A percentile compares a stretch with the other conserved stretches of the same genome.
Conservation (phyloP, 2,797 vertebrate genomes). For the Meda fulgida region DNA sequence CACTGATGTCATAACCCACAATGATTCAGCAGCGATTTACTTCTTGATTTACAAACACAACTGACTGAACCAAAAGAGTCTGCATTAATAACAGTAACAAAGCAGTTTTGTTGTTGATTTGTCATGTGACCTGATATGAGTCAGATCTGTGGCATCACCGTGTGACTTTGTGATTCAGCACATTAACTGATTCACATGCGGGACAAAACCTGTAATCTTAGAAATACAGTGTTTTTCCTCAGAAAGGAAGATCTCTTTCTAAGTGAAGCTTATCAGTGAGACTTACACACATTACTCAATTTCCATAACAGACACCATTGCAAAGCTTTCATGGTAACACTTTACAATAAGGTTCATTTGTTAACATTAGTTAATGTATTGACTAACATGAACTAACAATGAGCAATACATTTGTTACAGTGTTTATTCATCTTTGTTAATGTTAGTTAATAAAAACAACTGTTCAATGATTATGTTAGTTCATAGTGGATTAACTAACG, state of each 20-base stretch:
- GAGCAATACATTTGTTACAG: no score
- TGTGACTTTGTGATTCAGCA: neutral
- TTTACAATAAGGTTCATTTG: no score
- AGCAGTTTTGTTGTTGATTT: neutral
- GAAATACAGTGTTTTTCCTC: neutral
- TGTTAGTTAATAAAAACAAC: no score
- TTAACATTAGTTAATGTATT: no score
- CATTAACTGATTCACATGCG: neutral
- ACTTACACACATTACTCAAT: neutral
- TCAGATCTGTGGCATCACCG: neutral
- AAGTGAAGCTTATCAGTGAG: neutral
- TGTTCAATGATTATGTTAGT: no score
- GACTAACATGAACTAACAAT: no score
- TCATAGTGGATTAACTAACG: no score
- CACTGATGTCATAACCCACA: neutral
- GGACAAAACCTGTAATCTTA: neutral
- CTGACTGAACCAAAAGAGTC: neutral
- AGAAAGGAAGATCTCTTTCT: neutral
- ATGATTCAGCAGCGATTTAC: neutral
- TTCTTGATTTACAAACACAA: constrained; percentile 36
- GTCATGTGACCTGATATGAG: neutral
- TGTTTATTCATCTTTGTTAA: no score
- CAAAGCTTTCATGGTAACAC: no score
- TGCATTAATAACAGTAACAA: neutral
- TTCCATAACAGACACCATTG: neutral